phyloP scores from a whole-genome alignment of 1,140 invertebrate genomes.

The Frieseomelitta varia region DNA sequence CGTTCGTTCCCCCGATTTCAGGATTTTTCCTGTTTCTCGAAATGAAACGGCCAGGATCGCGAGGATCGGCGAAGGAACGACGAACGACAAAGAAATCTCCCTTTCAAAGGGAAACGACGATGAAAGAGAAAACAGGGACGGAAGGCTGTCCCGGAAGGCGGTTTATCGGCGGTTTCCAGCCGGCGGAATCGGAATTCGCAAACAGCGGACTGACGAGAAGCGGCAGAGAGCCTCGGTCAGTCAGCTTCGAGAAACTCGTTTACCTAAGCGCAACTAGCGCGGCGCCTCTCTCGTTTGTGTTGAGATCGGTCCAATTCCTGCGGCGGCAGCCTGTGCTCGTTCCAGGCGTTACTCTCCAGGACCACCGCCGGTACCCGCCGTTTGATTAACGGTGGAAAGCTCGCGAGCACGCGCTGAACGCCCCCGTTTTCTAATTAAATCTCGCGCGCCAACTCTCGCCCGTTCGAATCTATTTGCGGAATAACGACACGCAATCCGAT shows the following conservation, averaged over 20 bases:
- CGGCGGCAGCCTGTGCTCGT: neutral
- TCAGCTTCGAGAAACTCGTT: conserved; percentile 53
- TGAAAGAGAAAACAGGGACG: conserved; percentile 35
- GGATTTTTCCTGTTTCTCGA: neutral
- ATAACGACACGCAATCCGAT: neutral
- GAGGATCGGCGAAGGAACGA: neutral
- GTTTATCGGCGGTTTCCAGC: conserved; percentile 53
- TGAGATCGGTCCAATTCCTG: conserved; percentile 45
- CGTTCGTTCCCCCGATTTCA: neutral
- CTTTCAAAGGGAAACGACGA: neutral
- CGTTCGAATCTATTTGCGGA: neutral
- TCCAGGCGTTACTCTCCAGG: neutral
- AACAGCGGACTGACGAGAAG: conserved; percentile 13
- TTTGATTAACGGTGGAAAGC: conserved; percentile 50
- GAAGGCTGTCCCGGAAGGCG: neutral
- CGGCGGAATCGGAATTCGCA: conserved; percentile 48
- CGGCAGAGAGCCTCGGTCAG: neutral
- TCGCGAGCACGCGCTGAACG: conserved; percentile 11
- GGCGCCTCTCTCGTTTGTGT: conserved; percentile 35
- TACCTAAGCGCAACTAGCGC: conserved; percentile 38
- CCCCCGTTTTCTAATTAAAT: conserved; percentile 39
- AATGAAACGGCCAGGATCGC: too few relatives aligned
- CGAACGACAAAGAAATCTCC: conserved; percentile 15
- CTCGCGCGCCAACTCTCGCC: neutral
- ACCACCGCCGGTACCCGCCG: neutral